phyloP scores from a whole-genome alignment of 2,113 vertebrate genomes.

The Danionella cerebrum region DNA sequence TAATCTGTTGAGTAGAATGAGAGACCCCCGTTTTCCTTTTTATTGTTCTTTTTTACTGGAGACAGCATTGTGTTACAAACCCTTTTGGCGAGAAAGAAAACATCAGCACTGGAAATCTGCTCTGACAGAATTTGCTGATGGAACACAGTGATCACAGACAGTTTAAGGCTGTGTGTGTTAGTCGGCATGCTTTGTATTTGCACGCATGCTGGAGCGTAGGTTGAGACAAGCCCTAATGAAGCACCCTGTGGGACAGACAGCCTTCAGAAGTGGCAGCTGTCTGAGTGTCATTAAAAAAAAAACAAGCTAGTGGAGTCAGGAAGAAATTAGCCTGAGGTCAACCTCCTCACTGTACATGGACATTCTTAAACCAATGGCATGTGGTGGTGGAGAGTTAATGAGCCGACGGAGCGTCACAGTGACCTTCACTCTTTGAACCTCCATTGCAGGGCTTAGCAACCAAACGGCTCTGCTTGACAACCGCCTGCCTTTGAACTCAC shows the following conservation, averaged over 20 bases:
- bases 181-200: slow-evolving; percentile 12
- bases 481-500: slow-evolving; percentile 5
- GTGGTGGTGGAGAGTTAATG: neutral
- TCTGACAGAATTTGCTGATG: slow-evolving; percentile 11
- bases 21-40: no score
- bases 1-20: no score
- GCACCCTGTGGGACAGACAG: slow-evolving; percentile 20
- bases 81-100: neutral
- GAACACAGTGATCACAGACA: slow-evolving; percentile 15
- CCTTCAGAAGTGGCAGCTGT: slow-evolving; percentile 22
- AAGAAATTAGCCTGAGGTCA: slow-evolving; percentile 14
- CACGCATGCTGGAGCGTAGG: slow-evolving; percentile 5
- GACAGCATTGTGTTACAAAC: no score
- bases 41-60: no score
- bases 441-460: neutral
- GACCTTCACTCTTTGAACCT: slow-evolving; percentile 21
- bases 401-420: neutral
- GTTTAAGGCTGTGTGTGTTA: neutral
- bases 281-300: slow-evolving; percentile 3
- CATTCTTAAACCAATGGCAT: neutral
- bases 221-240: slow-evolving; percentile 13
- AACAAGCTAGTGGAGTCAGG: neutral
- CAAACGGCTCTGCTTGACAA: slow-evolving; percentile 2
- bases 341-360: neutral
- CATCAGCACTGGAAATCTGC: neutral